Percentiles rank a stretch among this genome's conserved stretches.
These are phyloP conservation scores for Hydropsyche tenuis DNA, from an alignment of 1,140 invertebrate species.

Conservation along the genomic window DNA sequence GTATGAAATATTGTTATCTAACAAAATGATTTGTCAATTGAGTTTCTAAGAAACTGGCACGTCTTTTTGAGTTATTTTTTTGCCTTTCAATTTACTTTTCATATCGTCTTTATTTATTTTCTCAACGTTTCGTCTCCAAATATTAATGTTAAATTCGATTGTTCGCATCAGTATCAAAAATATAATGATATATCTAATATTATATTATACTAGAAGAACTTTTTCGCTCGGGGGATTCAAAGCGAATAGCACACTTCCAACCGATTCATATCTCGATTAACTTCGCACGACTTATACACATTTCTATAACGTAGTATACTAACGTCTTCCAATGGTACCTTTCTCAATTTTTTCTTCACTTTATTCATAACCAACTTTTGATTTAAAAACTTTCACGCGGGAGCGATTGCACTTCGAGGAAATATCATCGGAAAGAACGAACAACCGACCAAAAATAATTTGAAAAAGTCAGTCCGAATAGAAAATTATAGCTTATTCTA, in stretches of 20 bases:
- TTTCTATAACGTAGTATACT: no score
- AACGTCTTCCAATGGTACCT: no score
- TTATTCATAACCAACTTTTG: slow-evolving; percentile 36
- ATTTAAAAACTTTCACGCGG: slow-evolving; percentile 27
- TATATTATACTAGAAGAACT: background rate
- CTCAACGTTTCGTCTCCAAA: no score
- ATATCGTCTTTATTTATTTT: background rate
- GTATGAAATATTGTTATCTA: no score
- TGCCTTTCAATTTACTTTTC: background rate
- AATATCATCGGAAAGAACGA: background rate
- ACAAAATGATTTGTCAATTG: no score
- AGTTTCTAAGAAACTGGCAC: no score
- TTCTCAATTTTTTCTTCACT: background rate
- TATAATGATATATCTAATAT: no score
- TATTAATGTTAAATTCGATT: background rate
- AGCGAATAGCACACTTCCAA: background rate
- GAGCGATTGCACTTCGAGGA: slow-evolving; percentile 14
- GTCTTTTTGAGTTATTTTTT: background rate
- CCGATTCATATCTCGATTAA: slow-evolving; percentile 31
- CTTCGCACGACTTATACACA: background rate
- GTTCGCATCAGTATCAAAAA: background rate
- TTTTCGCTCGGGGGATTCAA: slow-evolving; percentile 8
- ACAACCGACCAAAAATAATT: no score
- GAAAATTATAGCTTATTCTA: no score
- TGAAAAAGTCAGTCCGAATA: no score